phyloP scores from a whole-genome alignment of 2,113 vertebrate species.

The Mola mola region DNA sequence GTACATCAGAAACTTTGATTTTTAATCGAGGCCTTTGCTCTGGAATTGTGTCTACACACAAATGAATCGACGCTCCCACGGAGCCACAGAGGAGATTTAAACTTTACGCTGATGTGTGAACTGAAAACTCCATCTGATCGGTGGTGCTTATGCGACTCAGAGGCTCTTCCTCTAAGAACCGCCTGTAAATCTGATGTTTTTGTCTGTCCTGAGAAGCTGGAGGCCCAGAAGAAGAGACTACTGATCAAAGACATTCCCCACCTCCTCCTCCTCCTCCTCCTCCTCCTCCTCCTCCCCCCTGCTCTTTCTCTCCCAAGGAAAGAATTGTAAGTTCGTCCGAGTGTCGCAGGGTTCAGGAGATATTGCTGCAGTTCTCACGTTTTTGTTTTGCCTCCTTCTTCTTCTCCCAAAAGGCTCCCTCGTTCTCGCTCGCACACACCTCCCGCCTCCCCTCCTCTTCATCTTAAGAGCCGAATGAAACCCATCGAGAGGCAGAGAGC shows the following conservation, averaged over 20 bases:
- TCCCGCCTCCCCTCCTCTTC: slow-evolving; percentile 33
- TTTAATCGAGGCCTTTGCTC: too few species aligned
- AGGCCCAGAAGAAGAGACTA: slow-evolving; percentile 36
- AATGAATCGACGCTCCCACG: too few species aligned
- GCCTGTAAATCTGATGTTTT: neutral
- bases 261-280: slow-evolving; percentile 26
- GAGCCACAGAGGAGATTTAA: too few species aligned
- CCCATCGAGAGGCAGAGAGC: slow-evolving; percentile 37
- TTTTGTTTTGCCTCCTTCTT: slow-evolving; percentile 16
- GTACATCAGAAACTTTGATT: too few species aligned
- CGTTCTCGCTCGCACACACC: neutral
- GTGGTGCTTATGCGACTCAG: too few species aligned
- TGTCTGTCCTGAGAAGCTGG: slow-evolving; percentile 47
- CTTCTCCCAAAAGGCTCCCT: slow-evolving; percentile 23
- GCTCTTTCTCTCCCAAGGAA: slow-evolving; percentile 23
- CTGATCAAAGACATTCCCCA: slow-evolving; percentile 43
- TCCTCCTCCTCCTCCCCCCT: slow-evolving; percentile 7
- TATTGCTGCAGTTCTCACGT: slow-evolving; percentile 51
- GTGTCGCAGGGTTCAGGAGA: slow-evolving; percentile 47
- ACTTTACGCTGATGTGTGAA: too few species aligned
- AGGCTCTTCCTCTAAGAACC: neutral
- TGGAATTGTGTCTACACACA: too few species aligned
- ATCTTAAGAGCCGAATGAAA: slow-evolving; percentile 59
- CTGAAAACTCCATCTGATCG: too few species aligned
- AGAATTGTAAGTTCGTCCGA: slow-evolving; percentile 42